These are phyloP conservation scores for Candidula unifasciata DNA, from an alignment of 2,888 invertebrate species.

Conservation along the genomic window DNA sequence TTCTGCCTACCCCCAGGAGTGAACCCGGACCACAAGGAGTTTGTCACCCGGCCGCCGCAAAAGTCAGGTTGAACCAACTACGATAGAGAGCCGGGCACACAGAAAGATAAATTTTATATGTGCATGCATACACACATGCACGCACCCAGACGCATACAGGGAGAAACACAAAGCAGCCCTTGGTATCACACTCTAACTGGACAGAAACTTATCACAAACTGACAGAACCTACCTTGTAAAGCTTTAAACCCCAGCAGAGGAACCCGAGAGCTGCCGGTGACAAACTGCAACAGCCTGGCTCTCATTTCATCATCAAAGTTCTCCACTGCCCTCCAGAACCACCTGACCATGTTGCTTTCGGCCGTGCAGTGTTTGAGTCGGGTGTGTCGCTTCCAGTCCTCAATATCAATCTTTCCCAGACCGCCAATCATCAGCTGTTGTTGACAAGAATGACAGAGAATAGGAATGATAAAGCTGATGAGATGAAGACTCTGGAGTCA, in stretches of 20 bases:
- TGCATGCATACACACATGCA: neutral
- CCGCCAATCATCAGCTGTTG: constrained; percentile 92
- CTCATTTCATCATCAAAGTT: constrained; percentile 94
- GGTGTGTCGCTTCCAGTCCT: constrained; percentile 95
- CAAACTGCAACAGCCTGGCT: constrained; percentile 94
- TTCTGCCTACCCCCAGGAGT: too few relatives aligned
- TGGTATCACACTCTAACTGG: neutral
- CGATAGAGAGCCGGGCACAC: neutral
- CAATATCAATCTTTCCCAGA: constrained; percentile 92
- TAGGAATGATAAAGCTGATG: too few relatives aligned
- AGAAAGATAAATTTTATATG: neutral
- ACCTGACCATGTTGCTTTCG: constrained; percentile 83
- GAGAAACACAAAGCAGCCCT: neutral
- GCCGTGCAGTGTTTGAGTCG: constrained; percentile 90
- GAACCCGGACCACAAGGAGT: too few relatives aligned
- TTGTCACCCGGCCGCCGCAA: too few relatives aligned
- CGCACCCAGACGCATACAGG: neutral
- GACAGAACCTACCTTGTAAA: constrained; percentile 83
- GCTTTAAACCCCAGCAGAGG: constrained; percentile 95
- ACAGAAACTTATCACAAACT: neutral
- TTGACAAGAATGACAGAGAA: too few relatives aligned
- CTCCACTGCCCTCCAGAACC: constrained; percentile 87
- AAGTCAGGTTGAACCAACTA: too few relatives aligned
- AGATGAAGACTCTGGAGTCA: too few relatives aligned
- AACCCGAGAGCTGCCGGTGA: constrained; percentile 95